phyloP scores from a whole-genome alignment of 2,113 vertebrate genomes.

The Tretioscincus oriximinensis region DNA sequence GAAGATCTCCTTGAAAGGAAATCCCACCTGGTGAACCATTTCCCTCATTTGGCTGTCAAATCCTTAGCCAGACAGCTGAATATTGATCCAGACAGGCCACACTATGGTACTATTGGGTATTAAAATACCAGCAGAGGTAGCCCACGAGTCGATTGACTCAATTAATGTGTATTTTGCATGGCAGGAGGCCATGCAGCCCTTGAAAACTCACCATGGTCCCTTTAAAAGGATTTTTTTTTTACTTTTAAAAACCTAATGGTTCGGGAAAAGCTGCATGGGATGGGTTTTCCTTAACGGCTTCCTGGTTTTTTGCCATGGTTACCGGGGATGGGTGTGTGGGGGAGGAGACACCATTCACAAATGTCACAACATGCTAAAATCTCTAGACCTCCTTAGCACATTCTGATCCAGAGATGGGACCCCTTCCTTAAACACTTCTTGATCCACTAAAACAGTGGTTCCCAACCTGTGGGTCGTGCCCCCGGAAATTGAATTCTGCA shows the following conservation, averaged over 20 bases:
- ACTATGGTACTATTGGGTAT: conserved; percentile 65
- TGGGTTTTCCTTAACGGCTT: conserved; percentile 17
- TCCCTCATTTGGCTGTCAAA: conserved; percentile 34
- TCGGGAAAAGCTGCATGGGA: conserved; percentile 42
- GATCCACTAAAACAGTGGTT: background rate
- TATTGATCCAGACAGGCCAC: conserved; percentile 68
- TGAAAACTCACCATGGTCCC: conserved; percentile 10
- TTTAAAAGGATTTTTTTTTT: conserved; percentile 22
- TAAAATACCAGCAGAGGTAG: conserved; percentile 68
- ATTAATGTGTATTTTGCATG: conserved; percentile 56
- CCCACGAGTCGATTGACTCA: conserved; percentile 42
- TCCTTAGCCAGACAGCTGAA: conserved; percentile 23
- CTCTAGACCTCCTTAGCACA: background rate
- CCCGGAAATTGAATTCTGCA: no score
- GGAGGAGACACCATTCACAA: conserved; percentile 57
- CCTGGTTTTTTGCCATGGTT: conserved; percentile 43
- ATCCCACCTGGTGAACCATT: conserved; percentile 73
- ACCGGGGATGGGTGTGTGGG: conserved; percentile 37
- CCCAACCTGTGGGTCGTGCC: no score
- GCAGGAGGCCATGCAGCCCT: conserved; percentile 49
- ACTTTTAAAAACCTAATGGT: conserved; percentile 51
- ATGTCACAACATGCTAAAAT: conserved; percentile 67
- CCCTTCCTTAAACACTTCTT: no score
- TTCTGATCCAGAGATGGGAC: background rate
- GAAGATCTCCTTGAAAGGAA: conserved; percentile 53